Base-by-base conservation (phyloP, 2,113 vertebrate genomes). In the Alosa alosa region DNA sequence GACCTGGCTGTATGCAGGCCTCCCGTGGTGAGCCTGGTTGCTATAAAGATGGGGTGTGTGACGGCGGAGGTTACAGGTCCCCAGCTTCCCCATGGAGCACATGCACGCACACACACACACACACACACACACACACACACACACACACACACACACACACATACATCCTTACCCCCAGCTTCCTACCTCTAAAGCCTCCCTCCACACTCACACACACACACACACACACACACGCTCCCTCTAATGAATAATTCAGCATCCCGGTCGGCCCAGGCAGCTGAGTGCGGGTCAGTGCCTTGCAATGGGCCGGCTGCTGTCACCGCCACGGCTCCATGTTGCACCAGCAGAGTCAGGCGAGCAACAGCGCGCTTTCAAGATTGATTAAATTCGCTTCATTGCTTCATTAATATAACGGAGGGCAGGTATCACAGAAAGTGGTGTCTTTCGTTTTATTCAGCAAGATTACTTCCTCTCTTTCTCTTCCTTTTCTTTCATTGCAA, bases 181-280 rank as follows among this genome's bases (percentile, higher is more conserved):
- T 60, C 55, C 55, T 60, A 3, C 55, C 18, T 60, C 55, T 60
- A 18, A 60, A 60, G 50, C 50, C 50, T 15, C 50, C 50, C 50
- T 52, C 50, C 50, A 72, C 64, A 72, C n/a, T 31, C 64, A 72
- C 25, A 25, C n/a, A 31, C 25, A 72, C 64, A 72, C 64, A 22
- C 25, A 72, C 64, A 72, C 64, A 22, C 31, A 31, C 31, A 31
- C 31, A 39, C 68, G 1, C 31, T 4, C 36, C 22, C 72, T 6
- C 72, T 15, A 13, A 93, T 94, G 91, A 93, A 93, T 94, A 92
- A 95, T 95, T 94, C 94, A 94, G 88, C 36, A 31, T 36, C 18
- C 36, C 31, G 39, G 50, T 83, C 82, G 86, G 88, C 87, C 49
- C 75, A 55, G 45, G 47, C 44, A 85, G 78, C 81, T 36, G 75